These are phyloP conservation scores for Prionace glauca DNA, from an alignment of 2,797 vertebrate genomes.

Conservation along the genomic window DNA sequence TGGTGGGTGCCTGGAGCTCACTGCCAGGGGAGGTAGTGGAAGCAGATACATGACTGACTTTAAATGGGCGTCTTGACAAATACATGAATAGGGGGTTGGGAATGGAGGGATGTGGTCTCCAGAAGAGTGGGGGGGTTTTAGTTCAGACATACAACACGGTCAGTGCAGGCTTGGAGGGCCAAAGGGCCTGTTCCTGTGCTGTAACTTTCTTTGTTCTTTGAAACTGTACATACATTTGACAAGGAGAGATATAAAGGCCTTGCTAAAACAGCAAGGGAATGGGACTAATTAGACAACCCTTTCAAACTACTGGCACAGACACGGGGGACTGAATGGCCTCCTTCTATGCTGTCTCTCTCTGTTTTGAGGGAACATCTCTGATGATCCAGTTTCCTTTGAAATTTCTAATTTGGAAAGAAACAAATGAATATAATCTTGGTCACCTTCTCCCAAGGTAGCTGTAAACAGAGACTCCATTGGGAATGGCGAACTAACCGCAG, in stretches of 20 bases:
- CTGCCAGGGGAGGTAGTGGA: no score
- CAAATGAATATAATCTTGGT: background rate
- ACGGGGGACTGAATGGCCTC: background rate
- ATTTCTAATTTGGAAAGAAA: background rate
- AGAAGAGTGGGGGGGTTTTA: no score
- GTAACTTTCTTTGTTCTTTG: no score
- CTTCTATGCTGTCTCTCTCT: background rate
- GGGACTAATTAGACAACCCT: background rate
- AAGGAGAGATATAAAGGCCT: background rate
- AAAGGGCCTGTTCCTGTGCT: no score
- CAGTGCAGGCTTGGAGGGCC: no score
- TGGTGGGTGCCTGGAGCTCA: no score
- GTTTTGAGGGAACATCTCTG: background rate
- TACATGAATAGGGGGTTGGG: no score
- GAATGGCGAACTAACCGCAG: background rate
- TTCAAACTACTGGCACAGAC: background rate
- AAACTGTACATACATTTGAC: background rate
- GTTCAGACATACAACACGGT: no score
- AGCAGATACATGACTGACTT: no score
- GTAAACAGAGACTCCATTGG: background rate
- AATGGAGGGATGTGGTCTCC: no score
- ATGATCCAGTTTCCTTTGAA: no score
- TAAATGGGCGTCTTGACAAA: no score
- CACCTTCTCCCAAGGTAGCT: background rate
- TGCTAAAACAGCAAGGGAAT: background rate